Percentiles rank a stretch among this genome's conserved stretches.
phyloP scores from a whole-genome alignment of 2,113 vertebrate genomes.

The Cyphomyrus plagiostoma region DNA sequence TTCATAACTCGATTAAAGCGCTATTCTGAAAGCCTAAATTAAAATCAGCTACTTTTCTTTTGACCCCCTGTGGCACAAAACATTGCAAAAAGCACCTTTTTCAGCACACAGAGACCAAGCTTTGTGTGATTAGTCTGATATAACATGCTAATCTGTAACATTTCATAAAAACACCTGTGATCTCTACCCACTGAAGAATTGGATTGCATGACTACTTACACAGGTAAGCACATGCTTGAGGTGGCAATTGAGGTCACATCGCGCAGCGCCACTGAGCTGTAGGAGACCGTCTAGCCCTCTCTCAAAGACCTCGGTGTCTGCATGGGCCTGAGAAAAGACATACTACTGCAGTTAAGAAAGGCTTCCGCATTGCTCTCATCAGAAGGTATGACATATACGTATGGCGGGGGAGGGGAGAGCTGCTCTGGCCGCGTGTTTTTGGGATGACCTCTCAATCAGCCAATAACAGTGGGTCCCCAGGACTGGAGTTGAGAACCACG shows the following conservation, averaged over 20 bases:
- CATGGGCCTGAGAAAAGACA: constrained; percentile 51
- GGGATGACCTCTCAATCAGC: too few species aligned
- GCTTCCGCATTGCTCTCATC: not conserved
- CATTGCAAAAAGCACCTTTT: not conserved
- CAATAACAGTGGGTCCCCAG: too few species aligned
- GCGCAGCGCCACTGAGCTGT: constrained; percentile 62
- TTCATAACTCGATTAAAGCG: not conserved
- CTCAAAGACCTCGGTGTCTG: constrained; percentile 59
- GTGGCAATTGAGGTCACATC: constrained; percentile 61
- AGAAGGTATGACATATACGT: not conserved
- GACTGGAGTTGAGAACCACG: too few species aligned
- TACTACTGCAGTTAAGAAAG: not conserved
- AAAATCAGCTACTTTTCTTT: not conserved
- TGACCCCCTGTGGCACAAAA: not conserved
- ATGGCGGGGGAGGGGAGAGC: too few species aligned
- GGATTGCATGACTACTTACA: constrained; percentile 48
- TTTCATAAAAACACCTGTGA: not conserved
- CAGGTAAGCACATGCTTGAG: constrained; percentile 69
- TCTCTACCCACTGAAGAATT: not conserved
- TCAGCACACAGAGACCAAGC: not conserved
- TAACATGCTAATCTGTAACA: not conserved
- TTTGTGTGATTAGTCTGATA: not conserved
- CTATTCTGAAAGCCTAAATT: not conserved
- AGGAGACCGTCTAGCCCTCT: constrained; percentile 63
- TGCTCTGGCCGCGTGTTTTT: too few species aligned